phyloP scores from a whole-genome alignment of 2,113 vertebrate species.

The Phaethon lepturus region DNA sequence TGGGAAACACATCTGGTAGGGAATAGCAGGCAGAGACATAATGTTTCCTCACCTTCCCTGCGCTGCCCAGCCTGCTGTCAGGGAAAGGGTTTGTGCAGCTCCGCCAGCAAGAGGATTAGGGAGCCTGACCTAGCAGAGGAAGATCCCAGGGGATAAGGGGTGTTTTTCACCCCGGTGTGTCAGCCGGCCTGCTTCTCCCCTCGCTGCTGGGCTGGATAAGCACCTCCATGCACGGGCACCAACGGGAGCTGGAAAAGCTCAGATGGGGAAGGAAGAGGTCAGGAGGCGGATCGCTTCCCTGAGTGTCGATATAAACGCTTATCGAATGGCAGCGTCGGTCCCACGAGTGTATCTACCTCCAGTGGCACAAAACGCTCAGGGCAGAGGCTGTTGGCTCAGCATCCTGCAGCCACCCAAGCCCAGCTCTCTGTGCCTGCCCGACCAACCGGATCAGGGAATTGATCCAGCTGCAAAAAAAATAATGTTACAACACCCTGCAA shows the following conservation, averaged over 20 bases:
- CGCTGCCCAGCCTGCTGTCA: background rate
- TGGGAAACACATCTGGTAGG: background rate
- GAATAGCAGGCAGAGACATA: background rate
- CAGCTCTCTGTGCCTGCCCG: background rate
- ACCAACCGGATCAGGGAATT: background rate
- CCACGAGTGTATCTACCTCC: background rate
- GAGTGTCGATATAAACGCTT: background rate
- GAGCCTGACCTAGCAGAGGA: background rate
- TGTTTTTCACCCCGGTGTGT: accelerated
- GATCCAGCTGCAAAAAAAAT: background rate
- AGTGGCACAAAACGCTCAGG: background rate
- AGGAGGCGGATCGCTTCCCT: background rate
- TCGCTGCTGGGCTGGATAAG: background rate
- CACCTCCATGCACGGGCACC: accelerated
- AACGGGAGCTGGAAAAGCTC: background rate
- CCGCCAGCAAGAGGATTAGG: background rate
- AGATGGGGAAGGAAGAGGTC: background rate
- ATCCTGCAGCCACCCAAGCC: background rate
- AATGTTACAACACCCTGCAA: background rate
- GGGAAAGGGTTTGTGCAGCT: background rate
- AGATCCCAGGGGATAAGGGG: background rate
- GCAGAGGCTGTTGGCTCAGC: background rate
- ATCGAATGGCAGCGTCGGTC: background rate
- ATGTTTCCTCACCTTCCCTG: background rate
- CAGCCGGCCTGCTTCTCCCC: background rate